These are phyloP conservation scores for Colostygia pectinataria DNA, from an alignment of 2,888 invertebrate genomes.

Conservation along the genomic window DNA sequence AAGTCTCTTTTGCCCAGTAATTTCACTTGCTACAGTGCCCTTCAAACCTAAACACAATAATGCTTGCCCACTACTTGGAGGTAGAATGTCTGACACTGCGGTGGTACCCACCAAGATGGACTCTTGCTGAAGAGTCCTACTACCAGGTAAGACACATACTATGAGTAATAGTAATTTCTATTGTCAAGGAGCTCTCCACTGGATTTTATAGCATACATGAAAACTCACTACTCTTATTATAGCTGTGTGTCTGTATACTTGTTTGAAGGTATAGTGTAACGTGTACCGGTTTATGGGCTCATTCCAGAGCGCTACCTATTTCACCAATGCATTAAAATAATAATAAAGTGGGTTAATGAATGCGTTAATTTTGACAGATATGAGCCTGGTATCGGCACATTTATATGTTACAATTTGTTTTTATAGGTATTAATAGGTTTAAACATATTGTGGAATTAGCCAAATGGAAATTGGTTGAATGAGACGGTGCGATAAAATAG, in stretches of 20 bases:
- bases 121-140: too few relatives aligned
- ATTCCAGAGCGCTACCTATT: slow-evolving; percentile 26
- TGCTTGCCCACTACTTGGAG: too few relatives aligned
- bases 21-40: too few relatives aligned
- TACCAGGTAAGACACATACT: too few relatives aligned
- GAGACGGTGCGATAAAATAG: slow-evolving; percentile 18
- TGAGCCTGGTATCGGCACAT: slow-evolving; percentile 24
- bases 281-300: slow-evolving; percentile 26
- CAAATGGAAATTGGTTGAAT: slow-evolving; percentile 15
- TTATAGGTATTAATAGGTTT: slow-evolving; percentile 16
- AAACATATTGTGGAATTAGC: slow-evolving; percentile 23
- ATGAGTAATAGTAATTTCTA: too few relatives aligned
- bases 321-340: slow-evolving; percentile 34
- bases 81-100: too few relatives aligned
- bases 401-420: slow-evolving; percentile 26
- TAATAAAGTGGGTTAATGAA: slow-evolving; percentile 38
- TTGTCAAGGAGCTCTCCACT: too few relatives aligned
- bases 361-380: slow-evolving; percentile 33
- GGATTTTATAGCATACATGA: slow-evolving; percentile 1
- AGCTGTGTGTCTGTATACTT: slow-evolving; percentile 11
- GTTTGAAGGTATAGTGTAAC: slow-evolving; percentile 19
- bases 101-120: too few relatives aligned
- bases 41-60: too few relatives aligned
- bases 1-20: too few relatives aligned
- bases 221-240: background rate